Percentiles rank a stretch among this genome's conserved stretches.
These are phyloP conservation scores for Microplitis manilae DNA, from an alignment of 2,888 invertebrate species.

Conservation along the genomic window DNA sequence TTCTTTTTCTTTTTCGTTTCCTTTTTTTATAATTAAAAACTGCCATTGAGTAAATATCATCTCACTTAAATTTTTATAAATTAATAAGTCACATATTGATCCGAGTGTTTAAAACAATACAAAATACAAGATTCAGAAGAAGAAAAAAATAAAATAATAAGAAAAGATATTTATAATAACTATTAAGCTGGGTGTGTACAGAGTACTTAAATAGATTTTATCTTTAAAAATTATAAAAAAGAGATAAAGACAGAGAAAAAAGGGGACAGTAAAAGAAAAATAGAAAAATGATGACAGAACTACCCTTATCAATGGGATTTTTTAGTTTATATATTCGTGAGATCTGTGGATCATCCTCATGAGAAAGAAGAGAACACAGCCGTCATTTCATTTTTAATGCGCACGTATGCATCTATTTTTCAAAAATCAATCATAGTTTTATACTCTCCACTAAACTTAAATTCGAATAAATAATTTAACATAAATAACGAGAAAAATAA, in stretches of 20 bases:
- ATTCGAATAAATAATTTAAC: slow-evolving; percentile 26
- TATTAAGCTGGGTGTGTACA: neutral
- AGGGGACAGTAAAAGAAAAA: neutral
- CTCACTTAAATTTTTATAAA: slow-evolving; percentile 1
- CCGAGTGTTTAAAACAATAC: neutral
- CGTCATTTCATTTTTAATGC: slow-evolving; percentile 37
- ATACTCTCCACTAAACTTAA: neutral
- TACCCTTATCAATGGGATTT: slow-evolving; percentile 25
- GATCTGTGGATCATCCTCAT: slow-evolving; percentile 43
- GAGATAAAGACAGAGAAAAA: neutral
- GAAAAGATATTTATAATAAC: neutral
- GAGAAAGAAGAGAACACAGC: slow-evolving; percentile 41
- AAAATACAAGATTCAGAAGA: neutral
- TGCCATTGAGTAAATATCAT: neutral
- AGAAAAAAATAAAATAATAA: neutral
- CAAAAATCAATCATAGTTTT: neutral
- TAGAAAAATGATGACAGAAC: neutral
- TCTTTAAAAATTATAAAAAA: neutral
- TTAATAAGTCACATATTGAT: neutral
- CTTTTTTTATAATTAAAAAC: neutral
- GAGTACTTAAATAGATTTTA: neutral
- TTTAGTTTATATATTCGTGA: slow-evolving; percentile 14
- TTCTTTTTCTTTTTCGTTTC: neutral
- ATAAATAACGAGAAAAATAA: slow-evolving; percentile 12
- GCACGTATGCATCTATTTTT: slow-evolving; percentile 13